Percentiles rank a stretch among this genome's conserved stretches.
Conservation (phyloP, 1,140 invertebrate species). For the Polypedilum pembai region DNA sequence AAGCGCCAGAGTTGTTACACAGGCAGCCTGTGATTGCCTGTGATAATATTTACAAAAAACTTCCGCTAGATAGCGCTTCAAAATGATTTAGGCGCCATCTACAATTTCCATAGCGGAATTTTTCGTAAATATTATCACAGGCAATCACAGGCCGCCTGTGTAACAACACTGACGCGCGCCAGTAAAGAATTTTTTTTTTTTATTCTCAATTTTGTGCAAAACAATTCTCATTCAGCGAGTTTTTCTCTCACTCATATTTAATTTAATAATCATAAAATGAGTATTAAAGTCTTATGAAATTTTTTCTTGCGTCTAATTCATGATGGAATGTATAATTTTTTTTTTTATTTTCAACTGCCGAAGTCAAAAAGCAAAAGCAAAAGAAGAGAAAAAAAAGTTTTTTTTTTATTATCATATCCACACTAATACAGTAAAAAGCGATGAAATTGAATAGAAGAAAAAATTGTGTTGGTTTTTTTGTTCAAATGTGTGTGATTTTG, state of each 20-base stretch:
- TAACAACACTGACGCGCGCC: no score
- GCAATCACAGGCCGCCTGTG: neutral
- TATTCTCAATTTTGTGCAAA: neutral
- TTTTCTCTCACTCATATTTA: slow-evolving; percentile 1
- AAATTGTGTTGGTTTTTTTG: neutral
- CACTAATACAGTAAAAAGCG: neutral
- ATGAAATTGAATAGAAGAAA: neutral
- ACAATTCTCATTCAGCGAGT: slow-evolving; percentile 18
- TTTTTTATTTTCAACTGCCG: neutral
- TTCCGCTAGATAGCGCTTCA: no score
- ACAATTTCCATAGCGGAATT: no score
- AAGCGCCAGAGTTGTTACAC: no score
- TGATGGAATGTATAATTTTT: slow-evolving; percentile 19
- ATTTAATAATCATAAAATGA: slow-evolving; percentile 5
- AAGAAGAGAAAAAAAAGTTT: neutral
- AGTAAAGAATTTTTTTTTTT: no score
- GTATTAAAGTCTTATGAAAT: slow-evolving; percentile 14
- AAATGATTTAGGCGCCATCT: no score
- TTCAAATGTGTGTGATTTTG: neutral
- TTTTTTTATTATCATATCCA: neutral
- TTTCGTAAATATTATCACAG: neutral
- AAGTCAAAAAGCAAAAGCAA: neutral
- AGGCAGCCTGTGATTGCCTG: no score
- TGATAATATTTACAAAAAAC: no score
- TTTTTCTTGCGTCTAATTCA: slow-evolving; percentile 18